These are phyloP conservation scores for Psilopogon haemacephalus DNA, from an alignment of 2,113 vertebrate genomes.

Conservation along the genomic window DNA sequence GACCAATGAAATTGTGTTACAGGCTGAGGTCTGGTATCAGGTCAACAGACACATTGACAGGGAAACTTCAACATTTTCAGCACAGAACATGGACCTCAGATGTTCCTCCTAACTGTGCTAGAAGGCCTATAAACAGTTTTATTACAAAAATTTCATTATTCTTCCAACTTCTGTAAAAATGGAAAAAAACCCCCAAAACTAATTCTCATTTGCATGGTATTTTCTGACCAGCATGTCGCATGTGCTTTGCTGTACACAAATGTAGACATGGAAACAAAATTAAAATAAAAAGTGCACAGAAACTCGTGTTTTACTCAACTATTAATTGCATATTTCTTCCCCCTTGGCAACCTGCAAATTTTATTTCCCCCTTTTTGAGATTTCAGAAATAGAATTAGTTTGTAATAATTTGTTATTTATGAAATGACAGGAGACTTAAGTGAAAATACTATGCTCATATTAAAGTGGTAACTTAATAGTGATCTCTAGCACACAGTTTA, in stretches of 20 bases:
- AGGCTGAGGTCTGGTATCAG: background rate
- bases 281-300: background rate
- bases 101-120: accelerated
- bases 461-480: background rate
- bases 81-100: background rate
- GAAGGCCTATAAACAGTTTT: background rate
- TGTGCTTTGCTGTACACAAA: background rate
- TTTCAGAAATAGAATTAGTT: background rate
- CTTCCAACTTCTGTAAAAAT: background rate
- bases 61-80: background rate
- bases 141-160: background rate
- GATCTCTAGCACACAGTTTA: background rate
- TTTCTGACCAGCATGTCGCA: background rate
- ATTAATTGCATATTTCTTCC: background rate
- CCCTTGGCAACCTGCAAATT: background rate
- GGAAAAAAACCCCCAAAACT: background rate
- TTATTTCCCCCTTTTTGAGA: background rate
- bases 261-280: background rate
- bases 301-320: background rate
- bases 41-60: background rate
- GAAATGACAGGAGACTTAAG: background rate
- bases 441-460: background rate
- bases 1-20: background rate
- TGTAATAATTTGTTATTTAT: background rate
- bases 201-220: background rate